Evolutionary conservation across 2,888 invertebrate species (phyloP).

Genomic region (Pollenia angustigena): DNA sequence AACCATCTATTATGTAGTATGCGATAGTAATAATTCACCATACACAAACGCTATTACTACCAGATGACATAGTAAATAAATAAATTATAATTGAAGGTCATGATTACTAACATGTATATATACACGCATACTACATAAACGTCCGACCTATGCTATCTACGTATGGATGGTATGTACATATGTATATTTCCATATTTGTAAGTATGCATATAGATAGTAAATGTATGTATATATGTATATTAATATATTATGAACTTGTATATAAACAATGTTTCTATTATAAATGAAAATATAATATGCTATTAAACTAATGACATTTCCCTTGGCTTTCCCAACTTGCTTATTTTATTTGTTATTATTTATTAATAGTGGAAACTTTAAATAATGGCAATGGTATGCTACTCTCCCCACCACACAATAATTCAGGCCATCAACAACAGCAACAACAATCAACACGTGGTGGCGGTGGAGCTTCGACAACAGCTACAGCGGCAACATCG

Average conservation of each 20-base stretch:
- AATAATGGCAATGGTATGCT: conserved; percentile 91
- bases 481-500: conserved; percentile 75
- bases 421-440: conserved; percentile 85
- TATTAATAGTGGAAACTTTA: conserved; percentile 84
- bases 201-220: neutral
- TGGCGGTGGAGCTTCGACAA: conserved; percentile 65
- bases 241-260: conserved; percentile 40
- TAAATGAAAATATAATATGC: conserved; percentile 33
- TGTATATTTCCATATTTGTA: neutral
- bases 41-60: conserved; percentile 23
- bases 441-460: conserved; percentile 74
- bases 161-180: neutral
- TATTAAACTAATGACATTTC: conserved; percentile 58
- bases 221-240: neutral
- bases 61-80: conserved; percentile 54
- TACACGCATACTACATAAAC: neutral
- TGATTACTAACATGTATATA: conserved; percentile 37
- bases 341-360: conserved; percentile 25
- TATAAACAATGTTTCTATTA: conserved; percentile 59
- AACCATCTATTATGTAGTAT: conserved; percentile 1
- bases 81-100: conserved; percentile 70
- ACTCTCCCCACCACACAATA: conserved; percentile 90
- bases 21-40: conserved; percentile 21
- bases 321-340: conserved; percentile 34
- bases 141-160: conserved; percentile 24